These are phyloP conservation scores for Meghimatium bilineatum DNA, from an alignment of 2,888 invertebrate species.

Conservation along the genomic window DNA sequence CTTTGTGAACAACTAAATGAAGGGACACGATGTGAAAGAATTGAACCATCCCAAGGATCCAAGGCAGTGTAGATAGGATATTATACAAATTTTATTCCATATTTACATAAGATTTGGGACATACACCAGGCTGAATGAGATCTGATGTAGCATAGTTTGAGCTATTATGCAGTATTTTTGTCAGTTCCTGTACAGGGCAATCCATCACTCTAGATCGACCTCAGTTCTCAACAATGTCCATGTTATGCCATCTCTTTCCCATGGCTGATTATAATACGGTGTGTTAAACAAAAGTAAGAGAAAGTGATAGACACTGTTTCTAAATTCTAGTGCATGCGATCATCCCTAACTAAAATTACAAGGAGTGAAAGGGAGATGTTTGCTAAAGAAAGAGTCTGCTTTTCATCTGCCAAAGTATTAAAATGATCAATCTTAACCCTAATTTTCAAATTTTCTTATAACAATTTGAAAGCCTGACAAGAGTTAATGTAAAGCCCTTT, in stretches of 20 bases:
- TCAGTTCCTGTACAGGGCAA: constrained; percentile 34
- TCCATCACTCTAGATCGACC: not conserved
- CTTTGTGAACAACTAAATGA: constrained; percentile 9
- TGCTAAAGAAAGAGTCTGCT: constrained; percentile 18
- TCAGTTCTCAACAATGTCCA: not conserved
- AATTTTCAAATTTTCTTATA: constrained; percentile 26
- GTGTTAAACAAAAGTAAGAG: not conserved
- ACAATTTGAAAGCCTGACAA: constrained; percentile 48
- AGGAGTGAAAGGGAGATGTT: constrained; percentile 16
- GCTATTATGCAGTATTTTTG: constrained; percentile 9
- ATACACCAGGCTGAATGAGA: not conserved
- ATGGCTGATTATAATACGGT: not conserved
- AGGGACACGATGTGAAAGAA: not conserved
- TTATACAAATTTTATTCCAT: not conserved
- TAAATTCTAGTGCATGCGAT: constrained; percentile 30
- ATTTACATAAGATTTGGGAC: not conserved
- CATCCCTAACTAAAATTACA: constrained; percentile 2
- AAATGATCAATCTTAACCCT: not conserved
- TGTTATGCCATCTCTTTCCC: not conserved
- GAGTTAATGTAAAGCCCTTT: constrained; percentile 31
- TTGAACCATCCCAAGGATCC: not conserved
- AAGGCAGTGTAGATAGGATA: not conserved
- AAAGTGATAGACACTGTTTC: not conserved
- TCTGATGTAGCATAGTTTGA: not conserved
- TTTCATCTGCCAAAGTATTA: constrained; percentile 9